Conservation (phyloP, 1,140 invertebrate species). For the Oncopeltus fasciatus region DNA sequence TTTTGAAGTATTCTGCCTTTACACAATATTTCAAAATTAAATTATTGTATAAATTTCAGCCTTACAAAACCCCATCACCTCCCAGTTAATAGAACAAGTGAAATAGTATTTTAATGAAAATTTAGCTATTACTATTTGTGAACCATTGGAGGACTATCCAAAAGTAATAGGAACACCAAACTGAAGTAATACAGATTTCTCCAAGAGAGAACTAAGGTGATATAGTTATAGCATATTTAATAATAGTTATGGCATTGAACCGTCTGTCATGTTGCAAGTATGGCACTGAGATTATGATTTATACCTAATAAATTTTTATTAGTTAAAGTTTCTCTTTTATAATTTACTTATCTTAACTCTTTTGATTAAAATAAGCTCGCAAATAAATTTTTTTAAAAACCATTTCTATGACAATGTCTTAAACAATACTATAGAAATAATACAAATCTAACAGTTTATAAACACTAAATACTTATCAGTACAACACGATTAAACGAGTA, state of each 20-base stretch:
- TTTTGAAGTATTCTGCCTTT: no score
- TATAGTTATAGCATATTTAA: neutral
- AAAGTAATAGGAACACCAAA: constrained; percentile 25
- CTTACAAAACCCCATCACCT: no score
- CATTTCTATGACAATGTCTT: neutral
- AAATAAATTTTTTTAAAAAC: constrained; percentile 11
- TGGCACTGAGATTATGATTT: constrained; percentile 23
- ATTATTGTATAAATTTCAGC: no score
- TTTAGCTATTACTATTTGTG: constrained; percentile 18
- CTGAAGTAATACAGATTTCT: neutral
- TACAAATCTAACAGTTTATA: constrained; percentile 10
- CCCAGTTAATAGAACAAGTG: no score
- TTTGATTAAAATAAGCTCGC: constrained; percentile 24
- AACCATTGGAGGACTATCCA: constrained; percentile 25
- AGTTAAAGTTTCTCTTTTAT: neutral
- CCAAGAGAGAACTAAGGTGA: neutral
- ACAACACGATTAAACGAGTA: constrained; percentile 1
- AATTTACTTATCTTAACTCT: neutral
- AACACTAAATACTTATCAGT: constrained; percentile 3
- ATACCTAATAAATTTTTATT: no score
- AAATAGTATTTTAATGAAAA: no score
- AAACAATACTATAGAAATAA: constrained; percentile 6
- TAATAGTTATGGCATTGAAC: constrained; percentile 13
- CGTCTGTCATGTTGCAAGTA: constrained; percentile 19
- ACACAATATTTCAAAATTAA: no score